Conservation (phyloP, 2,797 vertebrate genomes). For the Macrochelys suwanniensis region DNA sequence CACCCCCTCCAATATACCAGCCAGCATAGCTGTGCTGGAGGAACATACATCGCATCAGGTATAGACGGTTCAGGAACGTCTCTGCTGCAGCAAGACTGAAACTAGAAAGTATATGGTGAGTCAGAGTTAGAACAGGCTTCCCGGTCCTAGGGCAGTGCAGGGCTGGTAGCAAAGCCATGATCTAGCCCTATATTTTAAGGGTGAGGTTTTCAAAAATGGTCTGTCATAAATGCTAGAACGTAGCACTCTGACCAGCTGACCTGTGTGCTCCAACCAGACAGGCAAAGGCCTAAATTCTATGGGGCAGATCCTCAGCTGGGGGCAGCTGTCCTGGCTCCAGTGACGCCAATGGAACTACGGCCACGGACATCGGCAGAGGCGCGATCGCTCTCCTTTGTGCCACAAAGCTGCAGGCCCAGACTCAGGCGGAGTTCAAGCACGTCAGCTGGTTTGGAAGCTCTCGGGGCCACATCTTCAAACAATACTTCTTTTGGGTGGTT, state of each 20-base stretch:
- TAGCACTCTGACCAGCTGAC: not conserved
- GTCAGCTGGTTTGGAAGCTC: not conserved
- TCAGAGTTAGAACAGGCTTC: not conserved
- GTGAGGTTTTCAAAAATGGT: not conserved
- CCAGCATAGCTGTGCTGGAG: not conserved
- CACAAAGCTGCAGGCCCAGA: not conserved
- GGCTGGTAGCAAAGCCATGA: not conserved
- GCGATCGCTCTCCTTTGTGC: not conserved
- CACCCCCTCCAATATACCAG: too few relatives aligned
- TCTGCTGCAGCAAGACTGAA: not conserved
- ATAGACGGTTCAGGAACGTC: not conserved
- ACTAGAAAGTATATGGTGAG: not conserved
- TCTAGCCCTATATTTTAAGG: not conserved
- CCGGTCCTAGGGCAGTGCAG: not conserved
- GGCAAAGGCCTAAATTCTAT: not conserved
- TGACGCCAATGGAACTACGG: not conserved
- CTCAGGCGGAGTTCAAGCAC: not conserved
- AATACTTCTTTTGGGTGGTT: not conserved
- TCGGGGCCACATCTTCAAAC: not conserved
- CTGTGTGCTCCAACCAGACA: not conserved
- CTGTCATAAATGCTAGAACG: not conserved
- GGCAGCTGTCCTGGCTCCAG: not conserved
- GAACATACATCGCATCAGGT: not conserved
- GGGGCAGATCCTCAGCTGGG: not conserved
- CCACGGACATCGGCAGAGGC: rapidly evolving